Evolutionary conservation across 92 coral and sea anemone genomes (phyloP), one percentile per base, ranked within the genome.

Genomic region (Virgularia gustaviana): DNA sequence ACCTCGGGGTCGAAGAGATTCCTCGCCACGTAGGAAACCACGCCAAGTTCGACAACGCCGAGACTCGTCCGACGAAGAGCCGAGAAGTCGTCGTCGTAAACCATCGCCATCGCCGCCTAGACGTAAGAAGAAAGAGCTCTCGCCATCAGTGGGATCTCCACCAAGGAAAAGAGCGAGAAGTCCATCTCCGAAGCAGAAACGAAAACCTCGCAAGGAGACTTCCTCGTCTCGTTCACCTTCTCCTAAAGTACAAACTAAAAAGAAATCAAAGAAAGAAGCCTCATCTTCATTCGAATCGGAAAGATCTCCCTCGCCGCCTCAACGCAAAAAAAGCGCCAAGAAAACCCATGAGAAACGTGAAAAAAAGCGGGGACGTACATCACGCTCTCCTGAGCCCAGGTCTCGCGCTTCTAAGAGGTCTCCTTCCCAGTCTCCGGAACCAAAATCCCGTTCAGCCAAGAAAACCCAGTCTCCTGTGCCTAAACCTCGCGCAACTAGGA

Each of bases 161-260:
- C 57, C 73, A 9, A 51, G 34, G 25, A 68, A 68, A 68, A 59
- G 75, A 0, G 75, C 60, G 36, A 49, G 61, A 51, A 68, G 61
- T 51, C 60, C 75, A 1, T 65, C 72, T 20, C 75, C 75, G 1
- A 68, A 51, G 35, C 2, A 24, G 12, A 68, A 49, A 18, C 55
- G 55, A 19, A 5, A 15, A 32, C 67, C 78, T 3, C 70, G 80
- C 65, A 59, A 85, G 9, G 53, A 25, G 19, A 81, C 75, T 7
- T 81, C 88, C 0, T 70, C 85, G 19, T 75, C 85, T n/a, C 84
- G 83, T 13, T 80, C 78, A 45, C 63, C 86, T 13, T 65, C 89
- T 0, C 78, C 88, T 20, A 74, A 84, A 37, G 60, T 37, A 8
- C 47, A 68, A 68, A 36, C 75, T 6, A 68, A 68, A 31, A 49